Percentiles rank a stretch among this genome's conserved stretches.
These are phyloP conservation scores for Phylloscopus trochiloides DNA, from an alignment of 2,113 vertebrate genomes.

Conservation along the genomic window DNA sequence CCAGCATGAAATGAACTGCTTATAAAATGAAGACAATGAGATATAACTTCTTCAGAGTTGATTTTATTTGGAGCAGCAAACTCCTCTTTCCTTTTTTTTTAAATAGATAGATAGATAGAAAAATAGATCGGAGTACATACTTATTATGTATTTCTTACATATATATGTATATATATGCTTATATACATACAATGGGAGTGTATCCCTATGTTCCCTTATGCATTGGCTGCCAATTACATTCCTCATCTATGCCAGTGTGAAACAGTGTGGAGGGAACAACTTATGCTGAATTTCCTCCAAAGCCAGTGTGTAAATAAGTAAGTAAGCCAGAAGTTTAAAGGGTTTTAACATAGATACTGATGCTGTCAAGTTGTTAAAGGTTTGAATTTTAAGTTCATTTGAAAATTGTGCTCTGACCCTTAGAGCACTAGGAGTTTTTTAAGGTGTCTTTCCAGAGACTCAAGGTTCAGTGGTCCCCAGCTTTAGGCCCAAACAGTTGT, in stretches of 20 bases:
- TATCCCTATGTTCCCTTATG: fast-evolving
- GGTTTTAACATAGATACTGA: neutral
- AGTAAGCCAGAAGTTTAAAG: neutral
- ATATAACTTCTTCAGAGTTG: neutral
- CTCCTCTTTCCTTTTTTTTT: neutral
- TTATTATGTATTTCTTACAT: neutral
- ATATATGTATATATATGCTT: neutral
- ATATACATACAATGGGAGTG: fast-evolving
- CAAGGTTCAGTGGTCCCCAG: neutral
- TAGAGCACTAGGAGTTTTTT: neutral
- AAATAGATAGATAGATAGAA: neutral
- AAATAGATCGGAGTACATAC: neutral
- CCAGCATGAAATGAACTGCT: neutral
- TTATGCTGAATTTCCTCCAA: neutral
- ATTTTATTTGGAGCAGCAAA: neutral
- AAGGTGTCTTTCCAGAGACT: neutral
- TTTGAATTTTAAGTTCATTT: neutral
- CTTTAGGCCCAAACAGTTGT: neutral
- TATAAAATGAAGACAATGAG: neutral
- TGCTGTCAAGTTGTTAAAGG: neutral
- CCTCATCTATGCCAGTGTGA: neutral
- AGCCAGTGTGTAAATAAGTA: neutral
- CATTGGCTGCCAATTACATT: neutral
- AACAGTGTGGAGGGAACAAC: neutral
- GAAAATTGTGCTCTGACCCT: neutral